Base-by-base conservation (phyloP, 1,140 invertebrate genomes). In the Meloidogyne exigua region DNA sequence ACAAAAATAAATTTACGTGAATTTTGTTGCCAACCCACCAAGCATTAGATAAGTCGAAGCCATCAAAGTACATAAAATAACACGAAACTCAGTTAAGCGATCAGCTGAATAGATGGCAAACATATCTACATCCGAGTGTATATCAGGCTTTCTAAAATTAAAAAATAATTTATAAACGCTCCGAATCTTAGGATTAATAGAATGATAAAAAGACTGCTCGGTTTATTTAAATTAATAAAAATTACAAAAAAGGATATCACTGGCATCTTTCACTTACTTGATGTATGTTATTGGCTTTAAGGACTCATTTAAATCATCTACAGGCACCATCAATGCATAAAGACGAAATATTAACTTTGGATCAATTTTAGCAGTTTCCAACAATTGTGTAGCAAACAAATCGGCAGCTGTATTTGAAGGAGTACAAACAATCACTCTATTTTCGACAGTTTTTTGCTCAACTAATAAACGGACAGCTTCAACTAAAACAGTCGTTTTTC, bases 341-440 rank as follows among this genome's bases (percentile, higher is more conserved):
- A 76, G 25, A 12, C 76, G 76, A 28, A 78, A 78, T 4, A 78
- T 70, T 10, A 25, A 5, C 1, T 68, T 15, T 18, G 25, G n/a
- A 13, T 67, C 21, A 18, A 78, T 42, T n/a, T 25, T 63, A 0
- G 25, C 63, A 4, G 49, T 62, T 28, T 68, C 23, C 12, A 78
- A 62, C 77, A 78, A 26, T 23, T 79, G 77, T 32, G 32, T 26
- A 13, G 76, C 76, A 36, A 78, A 69, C 26, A 78, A 62, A 26
- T 78, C 76, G 21, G 77, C 76, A 25, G 76, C 76, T 2, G 77
- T 79, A 62, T 78, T 78, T 18, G 76, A 78, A 13, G 76, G 76
- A 18, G 76, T 70, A 42, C 76, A 78, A 13, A 78, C 63, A 28
- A 78, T 63, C 18, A 78, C 80, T 15, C 23, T 57, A 62, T 12